phyloP scores from a whole-genome alignment of 1,140 invertebrate species.

The Drosophila saltans region DNA sequence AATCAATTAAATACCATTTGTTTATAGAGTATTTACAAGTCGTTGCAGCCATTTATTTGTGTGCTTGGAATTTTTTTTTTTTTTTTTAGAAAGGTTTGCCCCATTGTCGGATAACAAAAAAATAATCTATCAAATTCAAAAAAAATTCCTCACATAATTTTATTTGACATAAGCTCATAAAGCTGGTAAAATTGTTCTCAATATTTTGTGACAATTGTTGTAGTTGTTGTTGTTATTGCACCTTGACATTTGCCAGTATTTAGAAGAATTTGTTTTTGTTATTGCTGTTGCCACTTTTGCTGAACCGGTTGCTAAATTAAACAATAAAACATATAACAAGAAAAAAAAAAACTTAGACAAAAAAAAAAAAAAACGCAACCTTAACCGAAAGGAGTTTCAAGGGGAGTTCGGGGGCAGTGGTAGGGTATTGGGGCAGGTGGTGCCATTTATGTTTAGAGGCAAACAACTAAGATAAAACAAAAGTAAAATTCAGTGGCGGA shows the following conservation, averaged over 20 bases:
- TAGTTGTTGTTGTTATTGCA: not conserved
- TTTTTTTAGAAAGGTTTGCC: conserved; percentile 5
- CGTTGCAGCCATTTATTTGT: not conserved
- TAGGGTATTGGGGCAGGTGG: conserved; percentile 26
- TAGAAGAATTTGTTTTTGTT: conserved; percentile 24
- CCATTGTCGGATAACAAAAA: not conserved
- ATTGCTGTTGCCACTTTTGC: conserved; percentile 54
- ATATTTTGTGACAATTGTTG: conserved; percentile 1
- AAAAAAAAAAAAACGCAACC: conserved; percentile 18
- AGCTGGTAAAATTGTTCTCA: conserved; percentile 4
- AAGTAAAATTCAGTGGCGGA: not conserved
- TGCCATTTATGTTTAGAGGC: conserved; percentile 37
- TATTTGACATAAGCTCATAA: conserved; percentile 15
- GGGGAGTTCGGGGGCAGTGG: not conserved
- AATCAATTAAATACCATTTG: not conserved
- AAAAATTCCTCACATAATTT: conserved; percentile 29
- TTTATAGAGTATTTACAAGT: not conserved
- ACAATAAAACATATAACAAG: conserved; percentile 39
- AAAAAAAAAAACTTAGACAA: conserved; percentile 26
- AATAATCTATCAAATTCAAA: conserved; percentile 4
- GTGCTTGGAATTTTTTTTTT: not conserved
- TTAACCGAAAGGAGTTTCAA: conserved; percentile 19
- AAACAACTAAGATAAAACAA: conserved; percentile 32
- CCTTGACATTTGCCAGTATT: conserved; percentile 45
- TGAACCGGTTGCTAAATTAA: conserved; percentile 65